Percentiles rank a stretch among this genome's conserved stretches.
phyloP scores from a whole-genome alignment of 2,888 invertebrate genomes.

The Zaprionus lineosus region DNA sequence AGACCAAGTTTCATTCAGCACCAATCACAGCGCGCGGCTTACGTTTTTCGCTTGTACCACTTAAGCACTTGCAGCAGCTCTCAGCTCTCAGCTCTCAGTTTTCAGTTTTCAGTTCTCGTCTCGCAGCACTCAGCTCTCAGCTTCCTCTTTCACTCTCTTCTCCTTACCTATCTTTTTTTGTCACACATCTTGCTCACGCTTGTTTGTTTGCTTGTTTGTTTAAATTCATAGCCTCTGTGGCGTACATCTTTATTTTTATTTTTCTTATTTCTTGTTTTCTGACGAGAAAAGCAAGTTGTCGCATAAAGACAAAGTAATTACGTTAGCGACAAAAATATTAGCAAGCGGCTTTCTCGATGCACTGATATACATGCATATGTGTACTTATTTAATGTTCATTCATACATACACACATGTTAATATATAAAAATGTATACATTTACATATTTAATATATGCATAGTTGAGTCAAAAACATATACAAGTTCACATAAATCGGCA shows the following conservation, averaged over 20 bases:
- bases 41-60: conserved; percentile 48
- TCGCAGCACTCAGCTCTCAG: conserved; percentile 6
- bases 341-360: conserved; percentile 30
- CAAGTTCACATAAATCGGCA: no score
- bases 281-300: conserved; percentile 40
- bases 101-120: conserved; percentile 40
- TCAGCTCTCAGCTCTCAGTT: conserved; percentile 7
- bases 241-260: conserved; percentile 9
- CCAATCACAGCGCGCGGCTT: conserved; percentile 58
- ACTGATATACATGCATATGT: background rate
- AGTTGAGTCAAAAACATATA: no score
- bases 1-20: conserved; percentile 47
- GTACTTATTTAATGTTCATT: background rate
- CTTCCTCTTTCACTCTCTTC: conserved; percentile 30
- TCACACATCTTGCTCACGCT: conserved; percentile 6
- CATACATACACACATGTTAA: background rate
- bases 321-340: conserved; percentile 62
- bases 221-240: background rate
- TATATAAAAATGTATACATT: no score
- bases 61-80: conserved; percentile 29
- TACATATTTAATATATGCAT: no score
- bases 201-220: background rate
- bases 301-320: conserved; percentile 60
- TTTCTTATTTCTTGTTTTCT: conserved; percentile 9
- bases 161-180: conserved; percentile 28